These are phyloP conservation scores for Triplophysa siluroides DNA, from an alignment of 2,113 vertebrate species.

Conservation along the genomic window DNA sequence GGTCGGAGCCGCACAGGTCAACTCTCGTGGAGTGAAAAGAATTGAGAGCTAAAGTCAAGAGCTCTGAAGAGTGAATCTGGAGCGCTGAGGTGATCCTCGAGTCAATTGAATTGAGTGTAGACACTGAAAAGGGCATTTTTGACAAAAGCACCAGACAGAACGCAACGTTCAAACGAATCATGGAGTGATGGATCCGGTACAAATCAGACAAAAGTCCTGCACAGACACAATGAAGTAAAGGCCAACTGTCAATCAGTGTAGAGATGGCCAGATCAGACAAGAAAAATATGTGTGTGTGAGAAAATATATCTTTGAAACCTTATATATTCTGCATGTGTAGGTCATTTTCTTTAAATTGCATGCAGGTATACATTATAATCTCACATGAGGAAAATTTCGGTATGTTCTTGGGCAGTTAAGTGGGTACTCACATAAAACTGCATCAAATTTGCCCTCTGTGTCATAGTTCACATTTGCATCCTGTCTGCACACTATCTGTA, in stretches of 20 bases:
- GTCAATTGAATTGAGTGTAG: neutral
- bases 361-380: no score
- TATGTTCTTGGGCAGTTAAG: no score
- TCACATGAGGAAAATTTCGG: no score
- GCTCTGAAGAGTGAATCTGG: constrained; percentile 26
- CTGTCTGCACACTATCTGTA: neutral
- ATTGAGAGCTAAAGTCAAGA: constrained; percentile 16
- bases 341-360: neutral
- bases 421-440: neutral
- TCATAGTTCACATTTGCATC: neutral
- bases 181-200: neutral
- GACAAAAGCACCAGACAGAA: constrained; percentile 19
- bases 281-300: neutral
- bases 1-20: constrained; percentile 5
- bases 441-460: neutral
- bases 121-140: constrained; percentile 18
- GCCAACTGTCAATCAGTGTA: neutral
- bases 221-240: constrained; percentile 28
- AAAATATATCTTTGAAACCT: neutral
- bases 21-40: constrained; percentile 8
- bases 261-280: neutral
- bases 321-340: neutral
- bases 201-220: constrained; percentile 2
- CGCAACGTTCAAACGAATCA: neutral
- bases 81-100: constrained; percentile 7